phyloP scores from a whole-genome alignment of 2,888 invertebrate genomes.

The Agrenia bidenticulata region DNA sequence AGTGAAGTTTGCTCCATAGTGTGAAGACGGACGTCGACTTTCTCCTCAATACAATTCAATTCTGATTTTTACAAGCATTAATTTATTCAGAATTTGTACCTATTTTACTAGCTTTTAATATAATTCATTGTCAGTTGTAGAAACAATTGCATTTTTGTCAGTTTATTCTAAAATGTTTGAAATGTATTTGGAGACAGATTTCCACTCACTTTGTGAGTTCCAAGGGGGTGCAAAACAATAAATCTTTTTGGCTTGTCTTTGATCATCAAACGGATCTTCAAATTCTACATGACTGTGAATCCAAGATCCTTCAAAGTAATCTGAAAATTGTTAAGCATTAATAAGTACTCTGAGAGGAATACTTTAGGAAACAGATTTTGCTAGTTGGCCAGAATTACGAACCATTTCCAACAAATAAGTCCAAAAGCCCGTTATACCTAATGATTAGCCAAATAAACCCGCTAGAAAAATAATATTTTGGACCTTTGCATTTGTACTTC shows the following conservation, averaged over 20 bases:
- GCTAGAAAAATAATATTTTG: slow-evolving; percentile 33
- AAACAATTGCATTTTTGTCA: not conserved
- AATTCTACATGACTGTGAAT: slow-evolving; percentile 26
- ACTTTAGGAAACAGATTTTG: too few relatives aligned
- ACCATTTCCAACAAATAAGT: slow-evolving; percentile 29
- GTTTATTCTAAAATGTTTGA: not conserved
- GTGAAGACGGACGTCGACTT: not conserved
- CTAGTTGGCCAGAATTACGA: too few relatives aligned
- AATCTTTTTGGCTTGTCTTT: slow-evolving; percentile 19
- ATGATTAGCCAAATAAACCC: slow-evolving; percentile 38
- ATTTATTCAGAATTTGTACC: too few relatives aligned
- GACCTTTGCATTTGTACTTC: slow-evolving; percentile 17
- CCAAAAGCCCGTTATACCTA: slow-evolving; percentile 12
- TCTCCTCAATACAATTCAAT: too few relatives aligned
- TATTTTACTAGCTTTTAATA: too few relatives aligned
- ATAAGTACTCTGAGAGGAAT: too few relatives aligned
- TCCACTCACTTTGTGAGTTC: slow-evolving; percentile 20
- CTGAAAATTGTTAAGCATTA: slow-evolving; percentile 12
- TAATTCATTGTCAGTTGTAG: not conserved
- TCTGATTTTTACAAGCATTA: too few relatives aligned
- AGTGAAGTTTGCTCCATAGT: slow-evolving; percentile 34
- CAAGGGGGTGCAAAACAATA: slow-evolving; percentile 39
- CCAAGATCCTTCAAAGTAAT: slow-evolving; percentile 30
- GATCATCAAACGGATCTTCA: not conserved
- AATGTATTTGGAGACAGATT: not conserved